Base-by-base conservation (phyloP, 2,888 invertebrate species). In the Volucella inflata region DNA sequence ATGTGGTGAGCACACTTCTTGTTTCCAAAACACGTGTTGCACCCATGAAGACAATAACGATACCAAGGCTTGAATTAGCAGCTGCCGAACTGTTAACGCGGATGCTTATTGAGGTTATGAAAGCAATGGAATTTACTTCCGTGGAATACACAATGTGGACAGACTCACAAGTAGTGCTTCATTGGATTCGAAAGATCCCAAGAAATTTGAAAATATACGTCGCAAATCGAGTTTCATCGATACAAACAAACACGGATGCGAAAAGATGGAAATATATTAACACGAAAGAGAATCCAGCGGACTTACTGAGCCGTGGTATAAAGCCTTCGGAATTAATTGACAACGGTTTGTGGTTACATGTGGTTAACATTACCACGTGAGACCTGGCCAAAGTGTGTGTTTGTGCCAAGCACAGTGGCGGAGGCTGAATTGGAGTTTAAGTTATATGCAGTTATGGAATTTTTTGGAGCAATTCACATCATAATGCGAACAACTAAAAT, bases 271-370 rank as follows among this genome's bases (percentile, higher is more conserved):
- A 44, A 3, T 46, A 71, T 21, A 40, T 67, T 11, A 11, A 38
- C n/a, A 68, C 68, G n/a, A 48, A 17, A 57, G 71, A 71, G 36
- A 82, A 76, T 55, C 81, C 70, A 46, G 81, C 82, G 0, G 76
- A 82, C 16, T 51, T 82, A 3, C 11, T 72, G 1, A 77, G 53
- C 12, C 42, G 72, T 1, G 83, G 78, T 10, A 1, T 77, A 30
- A 40, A 9, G 21, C 76, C 77, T 30, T 30, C 44, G 4, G 55
- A 72, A 9, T 14, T 59, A n/a, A 44, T 59, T 11, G 16, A 42
- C 8, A 80, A 50, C 38, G 44, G 48, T 30, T 55, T 78, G 40
- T 77, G 77, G 68, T 40, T 40, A 36, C 51, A 83, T 50, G 65
- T 60, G 51, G 59, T 51, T 72, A 44, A 16, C 16, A 11, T 14